These are phyloP conservation scores for Uria aalge DNA, from an alignment of 2,113 vertebrate species.

Conservation along the genomic window DNA sequence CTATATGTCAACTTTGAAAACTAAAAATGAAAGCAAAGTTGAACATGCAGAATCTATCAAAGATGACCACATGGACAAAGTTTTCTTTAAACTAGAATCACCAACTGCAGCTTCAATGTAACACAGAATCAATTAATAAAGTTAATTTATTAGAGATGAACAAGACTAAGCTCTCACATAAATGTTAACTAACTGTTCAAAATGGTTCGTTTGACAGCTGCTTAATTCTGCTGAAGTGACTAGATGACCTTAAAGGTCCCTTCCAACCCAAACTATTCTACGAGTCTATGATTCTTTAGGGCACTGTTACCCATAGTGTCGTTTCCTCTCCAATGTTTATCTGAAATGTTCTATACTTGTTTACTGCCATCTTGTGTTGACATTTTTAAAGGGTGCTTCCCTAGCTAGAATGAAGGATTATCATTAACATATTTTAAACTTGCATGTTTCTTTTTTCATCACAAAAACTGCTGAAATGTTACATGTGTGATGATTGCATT, in stretches of 20 bases:
- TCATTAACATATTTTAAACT: not conserved
- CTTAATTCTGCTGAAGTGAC: not conserved
- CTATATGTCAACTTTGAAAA: conserved; percentile 71
- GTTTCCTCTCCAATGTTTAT: not conserved
- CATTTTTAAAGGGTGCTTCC: conserved; percentile 36
- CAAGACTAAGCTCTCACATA: not conserved
- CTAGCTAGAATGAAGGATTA: not conserved
- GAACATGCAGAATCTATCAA: not conserved
- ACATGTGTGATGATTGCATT: not conserved
- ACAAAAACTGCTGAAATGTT: not conserved
- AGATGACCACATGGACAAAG: not conserved
- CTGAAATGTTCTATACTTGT: conserved; percentile 50
- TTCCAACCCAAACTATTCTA: not conserved
- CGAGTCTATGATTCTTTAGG: not conserved
- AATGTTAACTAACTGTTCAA: not conserved
- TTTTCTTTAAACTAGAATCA: not conserved
- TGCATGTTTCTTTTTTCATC: not conserved
- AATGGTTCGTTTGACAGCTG: not conserved
- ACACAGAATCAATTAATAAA: conserved; percentile 28
- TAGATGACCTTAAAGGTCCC: not conserved
- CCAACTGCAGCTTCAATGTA: conserved; percentile 1
- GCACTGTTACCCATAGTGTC: not conserved
- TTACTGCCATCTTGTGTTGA: conserved; percentile 77
- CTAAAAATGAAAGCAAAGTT: conserved; percentile 61
- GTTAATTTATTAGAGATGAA: conserved; percentile 22